Base-by-base conservation (phyloP, 2,113 vertebrate genomes). In the Herpetotheres cachinnans region DNA sequence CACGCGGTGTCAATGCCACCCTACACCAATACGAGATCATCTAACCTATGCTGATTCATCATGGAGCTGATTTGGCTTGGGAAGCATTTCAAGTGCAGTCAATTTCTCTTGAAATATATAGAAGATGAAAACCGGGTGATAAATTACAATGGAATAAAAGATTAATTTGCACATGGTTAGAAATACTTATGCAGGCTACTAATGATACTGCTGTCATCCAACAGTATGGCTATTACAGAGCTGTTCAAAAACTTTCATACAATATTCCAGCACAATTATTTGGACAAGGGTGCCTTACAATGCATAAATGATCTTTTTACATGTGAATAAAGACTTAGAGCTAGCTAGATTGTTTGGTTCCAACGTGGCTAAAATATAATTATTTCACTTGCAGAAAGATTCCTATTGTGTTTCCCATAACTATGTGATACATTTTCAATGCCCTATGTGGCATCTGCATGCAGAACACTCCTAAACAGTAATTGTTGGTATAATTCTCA, bases 401-500 rank as follows among this genome's bases (percentile, higher is more conserved):
- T 94, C 84, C 78, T 87, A 91, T 93, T 94, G 93, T 96, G 62
- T 83, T 94, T 93, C 78, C 47, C 46, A 17, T 76, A 85, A 87
- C 73, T 80, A 22, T 36, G 74, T 69, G 81, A 91, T 55, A 82
- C 36, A 71, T 82, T 95, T 85, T 73, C 93, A 95, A 73, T 82
- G 80, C 7, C 79, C 61, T 65, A 11, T 61, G 49, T 92, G 65
- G 63, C 58, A 93, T 93, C 62, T 90, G 86, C 86, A 94, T 93
- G 86, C 96, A 93, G 78, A 94, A 46, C 86, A 91, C 46, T 95
- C 81, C 83, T 66, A 59, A 80, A 80, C 32, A 80, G 70, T 56
- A 82, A 97, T 89, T 92, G 83, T 69, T 90, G 58, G 78, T 83
- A 54, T 85, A 93, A 96, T 91, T 94, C 84, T 96, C 95, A 93